Percentiles rank a stretch among this genome's conserved stretches.
phyloP scores from a whole-genome alignment of 2,113 vertebrate species.

The Pampusana beccarii region DNA sequence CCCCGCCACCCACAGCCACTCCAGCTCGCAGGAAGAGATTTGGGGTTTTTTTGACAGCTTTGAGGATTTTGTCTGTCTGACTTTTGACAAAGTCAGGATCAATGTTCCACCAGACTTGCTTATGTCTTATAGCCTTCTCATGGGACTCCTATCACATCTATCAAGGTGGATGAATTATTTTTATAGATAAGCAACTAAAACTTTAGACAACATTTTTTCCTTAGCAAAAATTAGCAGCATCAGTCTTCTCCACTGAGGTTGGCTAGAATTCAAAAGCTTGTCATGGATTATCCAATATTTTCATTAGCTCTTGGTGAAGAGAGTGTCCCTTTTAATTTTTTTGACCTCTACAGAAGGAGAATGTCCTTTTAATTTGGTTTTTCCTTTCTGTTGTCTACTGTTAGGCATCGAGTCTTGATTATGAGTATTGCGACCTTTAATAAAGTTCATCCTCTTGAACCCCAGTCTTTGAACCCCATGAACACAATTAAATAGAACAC shows the following conservation, averaged over 20 bases:
- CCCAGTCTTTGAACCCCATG: background rate
- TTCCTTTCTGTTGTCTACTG: background rate
- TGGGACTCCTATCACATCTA: background rate
- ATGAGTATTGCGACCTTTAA: background rate
- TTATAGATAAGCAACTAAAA: background rate
- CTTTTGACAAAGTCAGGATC: slow-evolving; percentile 9
- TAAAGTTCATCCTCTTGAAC: background rate
- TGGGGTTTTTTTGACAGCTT: background rate
- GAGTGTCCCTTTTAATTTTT: background rate
- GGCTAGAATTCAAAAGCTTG: background rate
- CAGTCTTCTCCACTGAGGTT: background rate
- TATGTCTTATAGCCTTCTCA: background rate
- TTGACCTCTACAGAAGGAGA: background rate
- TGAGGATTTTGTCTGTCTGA: background rate
- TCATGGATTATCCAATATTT: background rate
- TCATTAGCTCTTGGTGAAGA: background rate
- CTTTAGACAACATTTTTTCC: background rate
- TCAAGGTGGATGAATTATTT: background rate
- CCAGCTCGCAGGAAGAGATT: background rate
- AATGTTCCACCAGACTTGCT: background rate
- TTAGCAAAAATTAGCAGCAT: background rate
- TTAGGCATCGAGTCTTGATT: background rate
- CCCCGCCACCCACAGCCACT: background rate
- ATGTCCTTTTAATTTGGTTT: background rate
- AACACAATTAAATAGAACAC: background rate